Conservation (phyloP, 1,140 invertebrate genomes). For the Rhagoletis pomonella region DNA sequence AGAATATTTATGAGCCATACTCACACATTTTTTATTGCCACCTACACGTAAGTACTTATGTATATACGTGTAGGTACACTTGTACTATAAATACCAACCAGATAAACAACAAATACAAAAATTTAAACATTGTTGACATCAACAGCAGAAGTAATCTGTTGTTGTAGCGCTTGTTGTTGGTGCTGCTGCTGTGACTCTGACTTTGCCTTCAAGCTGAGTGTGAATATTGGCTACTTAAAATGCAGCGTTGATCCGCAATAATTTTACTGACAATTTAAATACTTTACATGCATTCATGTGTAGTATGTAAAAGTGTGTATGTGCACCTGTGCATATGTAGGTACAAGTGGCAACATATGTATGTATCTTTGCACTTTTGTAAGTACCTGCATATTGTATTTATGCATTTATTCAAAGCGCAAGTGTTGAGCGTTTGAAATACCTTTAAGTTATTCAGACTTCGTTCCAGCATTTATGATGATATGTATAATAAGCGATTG, state of each 20-base stretch:
- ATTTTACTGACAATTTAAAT: background rate
- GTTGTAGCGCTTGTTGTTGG: background rate
- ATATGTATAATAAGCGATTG: background rate
- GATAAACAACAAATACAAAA: background rate
- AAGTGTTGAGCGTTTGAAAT: background rate
- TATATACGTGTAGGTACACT: background rate
- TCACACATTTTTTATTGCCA: background rate
- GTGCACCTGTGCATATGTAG: too few species aligned
- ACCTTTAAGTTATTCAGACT: background rate
- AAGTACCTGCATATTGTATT: background rate
- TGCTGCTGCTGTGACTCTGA: too few species aligned
- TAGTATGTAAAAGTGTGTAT: too few species aligned
- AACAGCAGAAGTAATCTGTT: background rate
- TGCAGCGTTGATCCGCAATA: slow-evolving; percentile 4
- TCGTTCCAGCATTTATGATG: background rate
- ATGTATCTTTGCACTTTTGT: too few species aligned
- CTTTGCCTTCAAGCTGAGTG: too few species aligned
- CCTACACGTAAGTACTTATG: background rate
- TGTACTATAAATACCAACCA: background rate
- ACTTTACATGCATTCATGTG: background rate
- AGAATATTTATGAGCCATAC: background rate
- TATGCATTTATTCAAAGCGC: background rate
- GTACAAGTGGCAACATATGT: too few species aligned
- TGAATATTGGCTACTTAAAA: background rate
- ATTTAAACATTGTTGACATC: background rate